Evolutionary conservation across 1,140 invertebrate genomes (phyloP).

Genomic region (Acyrthosiphon pisum): DNA sequence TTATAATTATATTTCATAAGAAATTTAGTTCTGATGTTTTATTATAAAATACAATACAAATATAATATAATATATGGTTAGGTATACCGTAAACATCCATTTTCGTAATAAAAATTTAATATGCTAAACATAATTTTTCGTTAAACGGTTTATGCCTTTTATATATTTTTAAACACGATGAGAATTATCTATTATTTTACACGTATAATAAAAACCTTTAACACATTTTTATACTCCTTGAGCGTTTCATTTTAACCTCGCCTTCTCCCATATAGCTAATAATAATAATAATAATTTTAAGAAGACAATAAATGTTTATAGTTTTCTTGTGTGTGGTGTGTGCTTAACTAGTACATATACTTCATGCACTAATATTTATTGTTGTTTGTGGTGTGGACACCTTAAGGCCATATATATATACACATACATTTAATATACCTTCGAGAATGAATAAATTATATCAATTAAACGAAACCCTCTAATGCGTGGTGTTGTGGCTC

Average conservation of each 20-base stretch:
- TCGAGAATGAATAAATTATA: neutral
- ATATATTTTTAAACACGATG: slow-evolving; percentile 1
- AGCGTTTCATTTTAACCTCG: neutral
- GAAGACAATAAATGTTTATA: neutral
- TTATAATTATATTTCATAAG: neutral
- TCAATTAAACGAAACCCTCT: neutral
- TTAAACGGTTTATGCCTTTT: slow-evolving; percentile 19
- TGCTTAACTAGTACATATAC: neutral
- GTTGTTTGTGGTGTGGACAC: neutral
- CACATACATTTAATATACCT: neutral
- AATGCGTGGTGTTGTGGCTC: neutral
- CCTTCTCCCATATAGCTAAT: neutral
- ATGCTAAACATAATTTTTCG: slow-evolving; percentile 32
- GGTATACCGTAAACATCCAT: neutral
- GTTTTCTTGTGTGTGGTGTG: neutral
- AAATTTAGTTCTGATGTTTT: neutral
- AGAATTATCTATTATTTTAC: neutral
- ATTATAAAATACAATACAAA: slow-evolving; percentile 6
- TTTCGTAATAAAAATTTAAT: slow-evolving; percentile 32
- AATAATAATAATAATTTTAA: slow-evolving; percentile 26
- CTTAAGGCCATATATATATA: neutral
- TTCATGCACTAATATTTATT: neutral
- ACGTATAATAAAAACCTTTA: slow-evolving; percentile 17
- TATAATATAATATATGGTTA: neutral
- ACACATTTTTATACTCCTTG: slow-evolving; percentile 22